Evolutionary conservation across 2,888 invertebrate genomes (phyloP), one percentile per base, ranked within the genome.

Genomic region (Cryptus armator): DNA sequence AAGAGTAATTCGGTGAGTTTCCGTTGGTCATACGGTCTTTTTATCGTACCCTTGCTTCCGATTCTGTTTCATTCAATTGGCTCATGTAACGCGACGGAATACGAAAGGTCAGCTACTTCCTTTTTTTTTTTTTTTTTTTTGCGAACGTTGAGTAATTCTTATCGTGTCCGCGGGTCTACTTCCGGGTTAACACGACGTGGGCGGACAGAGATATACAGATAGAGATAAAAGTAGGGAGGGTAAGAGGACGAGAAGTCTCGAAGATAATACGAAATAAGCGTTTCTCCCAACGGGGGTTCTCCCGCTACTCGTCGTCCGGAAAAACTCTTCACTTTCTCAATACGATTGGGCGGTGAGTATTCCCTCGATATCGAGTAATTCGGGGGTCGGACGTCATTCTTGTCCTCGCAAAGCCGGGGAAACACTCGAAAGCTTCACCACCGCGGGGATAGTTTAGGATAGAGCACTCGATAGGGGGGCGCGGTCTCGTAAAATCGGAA

Each of bases 391-490:
- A 37, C 44, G 37, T 24, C 19, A 12, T 67, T 19, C 53, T 43
- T 6, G 16, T 48, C 32, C 43, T 43, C 70, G 53, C 37, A 32
- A 16, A 53, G n/a, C 44, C 4, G 19, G 12, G 12, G 12, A 32
- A 53, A 59, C 29, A 19, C 48, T 43, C 32, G 29, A 2, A 32
- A 24, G 72, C 66, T 66, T 56, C 44, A 9, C 37, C 37, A 37
- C 37, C 37, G 5, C 37, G 37, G 67, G 44, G 72, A 80, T 74
- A 80, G 67, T 80, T 72, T 67, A 80, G 9, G 46, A 74, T 16
- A 56, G 46, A 74, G 67, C 43, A 29, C 53, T 74, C 72, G 32
- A 48, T 46, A 37, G 37, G 66, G 43, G 19, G 24, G 12, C 56
- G 24, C 48, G 51, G 44, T 53, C 46, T 19, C 80, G 66, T 46